These are phyloP conservation scores for Anoplius nigerrimus DNA, from an alignment of 2,888 invertebrate species.

Conservation along the genomic window DNA sequence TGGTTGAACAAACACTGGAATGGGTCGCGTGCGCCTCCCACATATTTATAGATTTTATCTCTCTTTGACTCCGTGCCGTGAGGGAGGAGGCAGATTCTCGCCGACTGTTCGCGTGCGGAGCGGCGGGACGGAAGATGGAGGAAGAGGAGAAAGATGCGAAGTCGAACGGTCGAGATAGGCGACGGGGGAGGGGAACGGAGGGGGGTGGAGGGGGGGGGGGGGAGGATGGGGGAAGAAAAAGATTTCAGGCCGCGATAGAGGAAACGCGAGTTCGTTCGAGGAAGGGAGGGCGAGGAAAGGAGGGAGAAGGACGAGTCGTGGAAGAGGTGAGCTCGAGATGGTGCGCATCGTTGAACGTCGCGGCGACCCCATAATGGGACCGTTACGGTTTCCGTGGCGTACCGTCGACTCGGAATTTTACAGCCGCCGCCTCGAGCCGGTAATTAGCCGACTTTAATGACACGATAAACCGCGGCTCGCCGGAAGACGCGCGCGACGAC, in stretches of 20 bases:
- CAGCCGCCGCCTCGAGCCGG: background rate
- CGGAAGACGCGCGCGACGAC: background rate
- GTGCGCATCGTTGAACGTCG: background rate
- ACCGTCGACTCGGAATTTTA: slow-evolving; percentile 1
- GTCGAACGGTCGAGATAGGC: background rate
- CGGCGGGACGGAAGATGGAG: background rate
- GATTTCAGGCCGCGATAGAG: slow-evolving; percentile 1
- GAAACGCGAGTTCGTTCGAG: background rate
- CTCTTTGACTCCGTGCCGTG: slow-evolving; percentile 61
- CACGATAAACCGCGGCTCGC: background rate
- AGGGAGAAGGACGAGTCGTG: slow-evolving; percentile 4
- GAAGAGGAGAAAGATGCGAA: slow-evolving; percentile 6
- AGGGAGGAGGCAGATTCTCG: slow-evolving; percentile 45
- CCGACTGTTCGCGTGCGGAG: slow-evolving; percentile 37
- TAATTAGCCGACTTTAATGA: background rate
- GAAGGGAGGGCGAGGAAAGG: background rate
- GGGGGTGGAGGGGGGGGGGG: background rate
- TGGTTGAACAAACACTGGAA: slow-evolving; percentile 75
- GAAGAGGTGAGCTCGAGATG: background rate
- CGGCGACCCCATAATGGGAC: slow-evolving; percentile 2
- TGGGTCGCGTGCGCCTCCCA: slow-evolving; percentile 74
- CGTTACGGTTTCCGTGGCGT: slow-evolving; percentile 2
- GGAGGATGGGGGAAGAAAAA: background rate
- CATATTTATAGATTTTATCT: slow-evolving; percentile 76
- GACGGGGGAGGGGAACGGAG: background rate